Conservation (phyloP, 2,113 vertebrate species). For the Noturus placidus region DNA sequence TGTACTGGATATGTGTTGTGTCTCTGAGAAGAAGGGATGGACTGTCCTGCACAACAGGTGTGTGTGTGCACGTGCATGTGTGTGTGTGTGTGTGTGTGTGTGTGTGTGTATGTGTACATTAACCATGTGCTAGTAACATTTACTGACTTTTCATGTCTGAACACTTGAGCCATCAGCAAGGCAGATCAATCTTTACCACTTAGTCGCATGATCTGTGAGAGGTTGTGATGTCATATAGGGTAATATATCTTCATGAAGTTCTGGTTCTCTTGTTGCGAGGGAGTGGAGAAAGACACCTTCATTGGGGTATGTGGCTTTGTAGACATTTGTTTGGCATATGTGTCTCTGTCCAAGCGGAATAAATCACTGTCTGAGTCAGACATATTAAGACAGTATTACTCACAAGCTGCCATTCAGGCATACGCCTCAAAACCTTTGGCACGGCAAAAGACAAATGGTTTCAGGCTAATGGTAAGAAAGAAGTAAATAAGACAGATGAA, state of each 20-base stretch:
- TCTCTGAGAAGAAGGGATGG: conserved; percentile 1
- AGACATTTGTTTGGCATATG: conserved; percentile 42
- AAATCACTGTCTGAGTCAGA: conserved; percentile 50
- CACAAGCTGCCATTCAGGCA: conserved; percentile 25
- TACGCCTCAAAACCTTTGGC: background rate
- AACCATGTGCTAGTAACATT: background rate
- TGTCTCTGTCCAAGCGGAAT: conserved; percentile 42
- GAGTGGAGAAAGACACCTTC: conserved; percentile 44
- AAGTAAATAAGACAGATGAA: background rate
- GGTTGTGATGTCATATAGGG: conserved; percentile 1
- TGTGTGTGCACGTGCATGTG: background rate
- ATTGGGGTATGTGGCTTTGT: conserved; percentile 42
- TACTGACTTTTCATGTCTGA: conserved; percentile 9
- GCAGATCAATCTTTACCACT: conserved; percentile 10
- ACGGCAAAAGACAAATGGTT: conserved; percentile 41
- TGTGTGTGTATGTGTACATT: background rate
- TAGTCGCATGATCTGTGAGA: conserved; percentile 16
- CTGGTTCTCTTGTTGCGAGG: conserved; percentile 28
- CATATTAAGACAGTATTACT: conserved; percentile 50
- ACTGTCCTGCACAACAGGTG: conserved; percentile 5
- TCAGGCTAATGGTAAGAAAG: conserved; percentile 18
- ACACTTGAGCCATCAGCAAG: background rate
- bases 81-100: background rate
- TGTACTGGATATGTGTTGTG: conserved; percentile 16
- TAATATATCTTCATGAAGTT: conserved; percentile 45